Evolutionary conservation across 2,888 invertebrate genomes (phyloP).

Genomic region (Lasioglossum oenotherae): DNA sequence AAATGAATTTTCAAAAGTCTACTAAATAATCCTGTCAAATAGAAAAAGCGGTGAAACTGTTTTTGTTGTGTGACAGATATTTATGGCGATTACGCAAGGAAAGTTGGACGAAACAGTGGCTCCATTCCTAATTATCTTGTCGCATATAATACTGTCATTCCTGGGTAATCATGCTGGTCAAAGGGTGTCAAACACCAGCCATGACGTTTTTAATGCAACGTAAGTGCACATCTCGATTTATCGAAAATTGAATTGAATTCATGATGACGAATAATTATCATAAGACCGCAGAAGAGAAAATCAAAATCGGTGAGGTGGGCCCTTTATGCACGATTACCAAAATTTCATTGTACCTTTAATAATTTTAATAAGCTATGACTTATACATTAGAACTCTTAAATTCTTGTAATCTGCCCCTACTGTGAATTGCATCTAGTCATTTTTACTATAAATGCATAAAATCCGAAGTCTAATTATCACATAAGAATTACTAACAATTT

Average conservation of each 20-base stretch:
- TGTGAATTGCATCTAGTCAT: neutral
- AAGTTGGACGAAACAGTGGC: neutral
- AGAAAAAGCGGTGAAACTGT: neutral
- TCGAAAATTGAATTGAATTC: too few species aligned
- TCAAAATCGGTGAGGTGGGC: too few species aligned
- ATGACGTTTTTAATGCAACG: neutral
- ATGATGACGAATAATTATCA: too few species aligned
- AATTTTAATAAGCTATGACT: neutral
- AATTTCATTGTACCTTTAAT: too few species aligned
- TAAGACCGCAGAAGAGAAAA: neutral
- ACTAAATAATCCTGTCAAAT: neutral
- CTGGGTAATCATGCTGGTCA: neutral
- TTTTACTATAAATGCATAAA: neutral
- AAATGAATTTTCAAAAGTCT: neutral
- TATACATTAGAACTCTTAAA: neutral
- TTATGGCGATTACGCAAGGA: neutral
- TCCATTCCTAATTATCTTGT: neutral
- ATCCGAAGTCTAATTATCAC: neutral
- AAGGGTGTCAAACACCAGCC: neutral
- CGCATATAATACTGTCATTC: neutral
- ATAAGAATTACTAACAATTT: neutral
- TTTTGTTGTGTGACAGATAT: neutral
- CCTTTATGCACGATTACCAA: too few species aligned
- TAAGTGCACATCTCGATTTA: neutral
- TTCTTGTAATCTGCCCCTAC: too few species aligned